A percentile compares a stretch with the other conserved stretches of the same genome.
Evolutionary conservation across 2,797 vertebrate species (phyloP).

Genomic region (Acanthis flammea): DNA sequence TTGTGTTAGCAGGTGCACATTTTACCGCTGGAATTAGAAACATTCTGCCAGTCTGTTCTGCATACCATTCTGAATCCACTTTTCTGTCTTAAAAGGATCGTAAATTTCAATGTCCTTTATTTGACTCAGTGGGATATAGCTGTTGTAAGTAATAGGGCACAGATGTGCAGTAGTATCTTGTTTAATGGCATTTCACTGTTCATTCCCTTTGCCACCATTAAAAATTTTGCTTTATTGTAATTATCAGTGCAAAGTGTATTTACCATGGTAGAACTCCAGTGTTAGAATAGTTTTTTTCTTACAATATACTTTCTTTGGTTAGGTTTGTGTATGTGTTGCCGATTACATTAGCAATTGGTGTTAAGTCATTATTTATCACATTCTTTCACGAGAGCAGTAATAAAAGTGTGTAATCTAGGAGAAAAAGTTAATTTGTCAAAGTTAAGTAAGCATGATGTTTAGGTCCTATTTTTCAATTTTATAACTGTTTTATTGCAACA

Average conservation of each 20-base stretch:
- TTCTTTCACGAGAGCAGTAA: conserved; percentile 80
- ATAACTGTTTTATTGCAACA: conserved; percentile 84
- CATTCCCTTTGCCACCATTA: conserved; percentile 78
- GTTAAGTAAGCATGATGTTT: conserved; percentile 84
- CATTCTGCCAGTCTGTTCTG: conserved; percentile 76
- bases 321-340: conserved; percentile 81
- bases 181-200: conserved; percentile 79
- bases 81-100: conserved; percentile 77
- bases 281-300: conserved; percentile 79
- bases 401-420: conserved; percentile 83
- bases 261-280: conserved; percentile 81
- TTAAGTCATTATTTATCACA: conserved; percentile 84
- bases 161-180: conserved; percentile 79
- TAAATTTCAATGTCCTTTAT: conserved; percentile 79
- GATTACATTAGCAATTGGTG: conserved; percentile 82
- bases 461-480: conserved; percentile 86
- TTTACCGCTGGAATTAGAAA: conserved; percentile 74
- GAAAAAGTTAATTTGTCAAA: conserved; percentile 82
- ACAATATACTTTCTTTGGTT: conserved; percentile 77
- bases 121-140: conserved; percentile 79
- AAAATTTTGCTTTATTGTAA: conserved; percentile 80
- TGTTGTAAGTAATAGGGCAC: conserved; percentile 78
- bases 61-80: conserved; percentile 77
- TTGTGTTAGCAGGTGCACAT: conserved; percentile 78
- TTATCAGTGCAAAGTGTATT: conserved; percentile 82